Evolutionary conservation across 2,888 invertebrate genomes (phyloP).

Genomic region (Drosophila lacicola): DNA sequence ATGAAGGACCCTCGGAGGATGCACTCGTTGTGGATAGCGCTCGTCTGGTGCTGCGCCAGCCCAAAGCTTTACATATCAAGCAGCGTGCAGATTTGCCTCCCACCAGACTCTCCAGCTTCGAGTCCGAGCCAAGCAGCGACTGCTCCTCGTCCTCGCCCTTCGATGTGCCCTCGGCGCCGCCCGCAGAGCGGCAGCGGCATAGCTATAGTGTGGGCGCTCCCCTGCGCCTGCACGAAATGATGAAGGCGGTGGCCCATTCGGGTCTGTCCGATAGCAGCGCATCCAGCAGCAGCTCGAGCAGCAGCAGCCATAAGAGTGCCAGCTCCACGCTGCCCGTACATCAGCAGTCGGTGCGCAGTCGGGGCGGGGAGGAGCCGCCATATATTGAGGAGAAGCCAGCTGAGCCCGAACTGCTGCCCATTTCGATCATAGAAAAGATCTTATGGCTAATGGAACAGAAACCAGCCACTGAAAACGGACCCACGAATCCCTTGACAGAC

Average conservation of each 20-base stretch:
- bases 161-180: slow-evolving; percentile 29
- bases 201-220: slow-evolving; percentile 16
- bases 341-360: slow-evolving; percentile 27
- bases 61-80: slow-evolving; percentile 35
- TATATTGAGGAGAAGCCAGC: not conserved
- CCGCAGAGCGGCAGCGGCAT: not conserved
- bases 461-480: not conserved
- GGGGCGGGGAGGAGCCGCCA: slow-evolving; percentile 30
- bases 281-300: slow-evolving; percentile 45
- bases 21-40: slow-evolving; percentile 54
- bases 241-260: slow-evolving; percentile 42
- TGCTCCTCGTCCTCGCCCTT: slow-evolving; percentile 22
- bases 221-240: slow-evolving; percentile 25
- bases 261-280: slow-evolving; percentile 41
- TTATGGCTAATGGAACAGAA: slow-evolving; percentile 30
- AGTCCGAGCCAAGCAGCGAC: slow-evolving; percentile 37
- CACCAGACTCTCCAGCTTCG: slow-evolving; percentile 26
- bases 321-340: slow-evolving; percentile 21
- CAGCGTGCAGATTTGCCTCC: slow-evolving; percentile 35
- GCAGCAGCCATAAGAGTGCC: slow-evolving; percentile 24
- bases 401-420: not conserved
- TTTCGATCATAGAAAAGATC: slow-evolving; percentile 18
- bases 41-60: slow-evolving; percentile 34
- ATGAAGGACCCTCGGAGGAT: slow-evolving; percentile 70
- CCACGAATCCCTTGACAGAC: not conserved